phyloP scores from a whole-genome alignment of 1,140 invertebrate genomes.

The Drosophila nebulosa region DNA sequence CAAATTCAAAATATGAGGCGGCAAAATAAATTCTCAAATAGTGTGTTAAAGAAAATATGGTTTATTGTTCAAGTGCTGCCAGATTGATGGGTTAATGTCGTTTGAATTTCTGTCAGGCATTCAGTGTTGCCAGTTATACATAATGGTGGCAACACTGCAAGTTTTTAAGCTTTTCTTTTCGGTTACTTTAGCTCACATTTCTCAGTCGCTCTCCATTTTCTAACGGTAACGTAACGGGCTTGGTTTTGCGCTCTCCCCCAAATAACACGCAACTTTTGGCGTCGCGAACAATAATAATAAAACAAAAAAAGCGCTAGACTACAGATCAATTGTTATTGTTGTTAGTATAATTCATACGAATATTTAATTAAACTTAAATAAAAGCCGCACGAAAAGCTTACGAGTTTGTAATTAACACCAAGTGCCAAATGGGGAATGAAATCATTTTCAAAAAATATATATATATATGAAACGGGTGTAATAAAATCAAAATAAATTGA shows the following conservation, averaged over 20 bases:
- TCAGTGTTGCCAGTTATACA: background rate
- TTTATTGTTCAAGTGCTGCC: background rate
- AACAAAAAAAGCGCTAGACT: slow-evolving; percentile 64
- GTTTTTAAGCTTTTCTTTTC: background rate
- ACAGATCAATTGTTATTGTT: slow-evolving; percentile 29
- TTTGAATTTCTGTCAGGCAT: background rate
- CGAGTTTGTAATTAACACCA: background rate
- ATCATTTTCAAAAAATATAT: background rate
- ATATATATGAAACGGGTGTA: slow-evolving; percentile 29
- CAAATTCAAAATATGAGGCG: no score
- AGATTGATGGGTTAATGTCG: background rate
- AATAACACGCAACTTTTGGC: slow-evolving; percentile 20
- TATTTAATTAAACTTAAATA: slow-evolving; percentile 7
- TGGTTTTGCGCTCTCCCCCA: slow-evolving; percentile 20
- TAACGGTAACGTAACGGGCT: slow-evolving; percentile 50
- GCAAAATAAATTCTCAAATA: background rate
- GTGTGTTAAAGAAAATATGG: background rate
- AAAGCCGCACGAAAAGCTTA: background rate
- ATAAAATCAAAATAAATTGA: slow-evolving; percentile 71
- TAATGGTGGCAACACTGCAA: background rate
- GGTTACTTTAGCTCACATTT: background rate
- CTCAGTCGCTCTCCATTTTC: slow-evolving; percentile 31
- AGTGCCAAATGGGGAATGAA: background rate
- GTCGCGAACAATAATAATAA: slow-evolving; percentile 68
- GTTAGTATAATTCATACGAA: background rate